These are phyloP conservation scores for Cryptophagus acutangulus DNA, from an alignment of 2,888 invertebrate genomes.

Conservation along the genomic window DNA sequence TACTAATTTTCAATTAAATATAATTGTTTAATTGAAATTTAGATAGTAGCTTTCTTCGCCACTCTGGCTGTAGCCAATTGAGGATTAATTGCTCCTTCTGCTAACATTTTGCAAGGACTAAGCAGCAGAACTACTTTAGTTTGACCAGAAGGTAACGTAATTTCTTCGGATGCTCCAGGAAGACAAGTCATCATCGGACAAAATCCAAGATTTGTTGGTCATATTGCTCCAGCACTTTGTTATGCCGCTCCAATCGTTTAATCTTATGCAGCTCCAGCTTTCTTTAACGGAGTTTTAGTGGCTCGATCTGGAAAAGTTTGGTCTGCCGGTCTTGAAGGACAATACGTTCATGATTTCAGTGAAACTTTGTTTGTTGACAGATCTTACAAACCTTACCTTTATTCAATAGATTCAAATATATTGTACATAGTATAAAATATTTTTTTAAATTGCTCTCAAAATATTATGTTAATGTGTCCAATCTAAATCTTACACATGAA, in stretches of 20 bases:
- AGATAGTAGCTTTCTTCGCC: background rate
- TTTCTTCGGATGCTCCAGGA: slow-evolving; percentile 26
- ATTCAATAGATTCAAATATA: no score
- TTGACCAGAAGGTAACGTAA: slow-evolving; percentile 31
- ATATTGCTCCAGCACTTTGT: slow-evolving; percentile 20
- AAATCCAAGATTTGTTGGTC: no score
- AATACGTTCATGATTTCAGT: slow-evolving; percentile 34
- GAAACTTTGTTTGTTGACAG: slow-evolving; percentile 31
- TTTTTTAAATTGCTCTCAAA: no score
- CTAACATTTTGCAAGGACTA: slow-evolving; percentile 28
- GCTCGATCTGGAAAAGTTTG: slow-evolving; percentile 2
- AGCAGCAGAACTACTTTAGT: slow-evolving; percentile 28
- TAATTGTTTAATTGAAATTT: no score
- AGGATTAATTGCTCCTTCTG: slow-evolving; percentile 18
- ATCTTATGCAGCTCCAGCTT: slow-evolving; percentile 11
- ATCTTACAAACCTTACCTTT: slow-evolving; percentile 28
- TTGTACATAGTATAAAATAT: no score
- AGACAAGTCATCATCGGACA: slow-evolving; percentile 24
- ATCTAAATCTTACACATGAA: no score
- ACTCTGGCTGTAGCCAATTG: slow-evolving; percentile 17
- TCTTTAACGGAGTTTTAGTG: no score
- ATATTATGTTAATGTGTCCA: no score
- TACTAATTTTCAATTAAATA: no score
- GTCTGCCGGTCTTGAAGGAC: slow-evolving; percentile 28
- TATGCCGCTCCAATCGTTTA: slow-evolving; percentile 16